Conservation (phyloP, 1,140 invertebrate genomes). For the Asobara japonica region DNA sequence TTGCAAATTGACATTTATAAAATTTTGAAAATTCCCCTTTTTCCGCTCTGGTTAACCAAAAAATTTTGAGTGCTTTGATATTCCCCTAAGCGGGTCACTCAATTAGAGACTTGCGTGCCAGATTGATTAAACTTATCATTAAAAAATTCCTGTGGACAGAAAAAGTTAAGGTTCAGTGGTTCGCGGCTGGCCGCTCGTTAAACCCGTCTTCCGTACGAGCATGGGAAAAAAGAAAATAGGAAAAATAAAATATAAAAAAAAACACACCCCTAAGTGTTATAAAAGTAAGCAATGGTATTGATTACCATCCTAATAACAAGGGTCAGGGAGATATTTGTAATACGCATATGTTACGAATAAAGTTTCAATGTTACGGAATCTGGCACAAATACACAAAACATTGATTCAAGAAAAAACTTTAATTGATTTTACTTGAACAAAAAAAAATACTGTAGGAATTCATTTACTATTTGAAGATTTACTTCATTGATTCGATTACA, state of each 20-base stretch:
- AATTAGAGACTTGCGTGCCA: too few species aligned
- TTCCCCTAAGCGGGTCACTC: too few species aligned
- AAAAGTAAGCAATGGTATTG: neutral
- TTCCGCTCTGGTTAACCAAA: too few species aligned
- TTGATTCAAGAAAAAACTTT: neutral
- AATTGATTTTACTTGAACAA: too few species aligned
- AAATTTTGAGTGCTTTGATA: too few species aligned
- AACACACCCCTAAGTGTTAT: neutral
- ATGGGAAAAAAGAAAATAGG: neutral
- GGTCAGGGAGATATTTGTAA: neutral
- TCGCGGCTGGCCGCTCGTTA: constrained; percentile 10
- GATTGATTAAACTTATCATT: neutral
- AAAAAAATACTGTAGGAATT: too few species aligned
- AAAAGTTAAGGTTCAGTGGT: neutral
- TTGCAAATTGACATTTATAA: too few species aligned
- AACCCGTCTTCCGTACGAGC: neutral
- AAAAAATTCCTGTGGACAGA: neutral
- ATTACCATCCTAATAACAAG: neutral
- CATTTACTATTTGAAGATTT: too few species aligned
- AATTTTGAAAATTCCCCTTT: too few species aligned
- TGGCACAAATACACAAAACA: neutral
- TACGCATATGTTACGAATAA: neutral
- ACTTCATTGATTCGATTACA: too few species aligned
- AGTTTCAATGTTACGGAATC: neutral
- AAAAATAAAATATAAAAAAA: neutral